phyloP scores from a whole-genome alignment of 2,888 invertebrate species.

The Caenorhabditis sp. region DNA sequence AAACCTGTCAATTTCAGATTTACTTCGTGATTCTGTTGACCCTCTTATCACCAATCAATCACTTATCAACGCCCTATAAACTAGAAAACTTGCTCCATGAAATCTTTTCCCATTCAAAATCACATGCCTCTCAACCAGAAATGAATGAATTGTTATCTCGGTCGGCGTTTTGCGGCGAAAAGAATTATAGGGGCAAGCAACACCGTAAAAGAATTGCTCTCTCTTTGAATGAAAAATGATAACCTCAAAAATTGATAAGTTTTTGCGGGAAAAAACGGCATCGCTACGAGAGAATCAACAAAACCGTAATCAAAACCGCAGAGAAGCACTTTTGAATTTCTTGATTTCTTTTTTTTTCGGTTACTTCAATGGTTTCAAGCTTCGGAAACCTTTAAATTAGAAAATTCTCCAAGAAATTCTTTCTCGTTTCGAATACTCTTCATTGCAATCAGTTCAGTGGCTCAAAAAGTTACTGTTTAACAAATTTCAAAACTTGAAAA shows the following conservation, averaged over 20 bases:
- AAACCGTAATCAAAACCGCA: constrained; percentile 42
- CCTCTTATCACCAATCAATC: constrained; percentile 5
- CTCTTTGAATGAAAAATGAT: background rate
- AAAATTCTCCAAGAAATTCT: too few relatives aligned
- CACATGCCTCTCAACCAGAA: constrained; percentile 6
- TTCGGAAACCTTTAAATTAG: too few relatives aligned
- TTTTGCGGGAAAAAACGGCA: constrained; percentile 33
- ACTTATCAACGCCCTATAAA: constrained; percentile 1
- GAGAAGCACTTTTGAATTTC: background rate
- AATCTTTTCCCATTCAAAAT: constrained; percentile 1
- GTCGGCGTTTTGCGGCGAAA: constrained; percentile 8
- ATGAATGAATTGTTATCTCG: background rate
- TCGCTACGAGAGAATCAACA: constrained; percentile 30
- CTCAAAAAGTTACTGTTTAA: too few relatives aligned
- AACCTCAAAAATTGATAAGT: constrained; percentile 15
- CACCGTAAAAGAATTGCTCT: background rate
- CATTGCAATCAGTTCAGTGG: too few relatives aligned
- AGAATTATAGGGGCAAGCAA: background rate
- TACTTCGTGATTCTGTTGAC: constrained; percentile 29
- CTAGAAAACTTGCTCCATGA: constrained; percentile 10
- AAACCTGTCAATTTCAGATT: constrained; percentile 22
- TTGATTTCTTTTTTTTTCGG: background rate
- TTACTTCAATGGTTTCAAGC: too few relatives aligned
- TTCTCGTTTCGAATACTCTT: too few relatives aligned
- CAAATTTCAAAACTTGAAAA: too few relatives aligned